A percentile compares a stretch with the other conserved stretches of the same genome.
These are phyloP conservation scores for Drosophila auraria DNA, from an alignment of 1,140 invertebrate species.

Conservation along the genomic window DNA sequence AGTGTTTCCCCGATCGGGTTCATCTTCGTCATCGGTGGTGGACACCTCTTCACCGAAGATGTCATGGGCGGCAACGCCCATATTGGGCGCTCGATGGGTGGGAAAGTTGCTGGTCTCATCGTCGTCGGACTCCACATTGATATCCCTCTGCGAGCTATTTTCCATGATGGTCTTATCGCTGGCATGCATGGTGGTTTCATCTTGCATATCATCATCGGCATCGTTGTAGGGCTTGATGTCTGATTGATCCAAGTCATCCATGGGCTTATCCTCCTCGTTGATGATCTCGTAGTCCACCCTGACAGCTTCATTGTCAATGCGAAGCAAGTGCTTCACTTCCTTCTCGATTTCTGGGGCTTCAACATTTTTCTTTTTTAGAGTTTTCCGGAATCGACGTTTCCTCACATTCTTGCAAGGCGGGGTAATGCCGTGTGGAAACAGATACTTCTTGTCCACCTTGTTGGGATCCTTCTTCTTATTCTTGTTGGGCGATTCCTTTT, in stretches of 20 bases:
- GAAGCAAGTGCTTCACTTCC: conserved; percentile 95
- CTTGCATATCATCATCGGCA: conserved; percentile 85
- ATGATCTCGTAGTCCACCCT: conserved; percentile 97
- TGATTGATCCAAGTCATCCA: conserved; percentile 84
- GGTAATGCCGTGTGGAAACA: conserved; percentile 97
- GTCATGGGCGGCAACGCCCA: conserved; percentile 89
- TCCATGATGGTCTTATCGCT: conserved; percentile 66
- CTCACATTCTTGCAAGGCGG: conserved; percentile 98
- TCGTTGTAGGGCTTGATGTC: conserved; percentile 87
- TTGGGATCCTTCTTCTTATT: conserved; percentile 96
- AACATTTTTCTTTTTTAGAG: conserved; percentile 97
- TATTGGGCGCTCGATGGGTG: conserved; percentile 55
- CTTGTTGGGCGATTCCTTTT: conserved; percentile 93
- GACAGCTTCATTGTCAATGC: conserved; percentile 96
- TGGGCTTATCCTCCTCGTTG: conserved; percentile 91
- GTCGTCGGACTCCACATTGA: conserved; percentile 84
- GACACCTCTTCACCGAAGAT: conserved; percentile 95
- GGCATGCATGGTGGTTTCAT: conserved; percentile 65
- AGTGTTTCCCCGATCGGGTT: conserved; percentile 86
- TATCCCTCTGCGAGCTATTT: conserved; percentile 64
- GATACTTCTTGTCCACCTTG: conserved; percentile 97
- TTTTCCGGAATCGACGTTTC: conserved; percentile 96
- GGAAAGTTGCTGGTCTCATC: conserved; percentile 78
- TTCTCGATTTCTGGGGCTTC: conserved; percentile 99
- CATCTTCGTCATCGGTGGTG: conserved; percentile 92